phyloP scores from a whole-genome alignment of 2,797 vertebrate genomes.

The Lutjanus campechanus region DNA sequence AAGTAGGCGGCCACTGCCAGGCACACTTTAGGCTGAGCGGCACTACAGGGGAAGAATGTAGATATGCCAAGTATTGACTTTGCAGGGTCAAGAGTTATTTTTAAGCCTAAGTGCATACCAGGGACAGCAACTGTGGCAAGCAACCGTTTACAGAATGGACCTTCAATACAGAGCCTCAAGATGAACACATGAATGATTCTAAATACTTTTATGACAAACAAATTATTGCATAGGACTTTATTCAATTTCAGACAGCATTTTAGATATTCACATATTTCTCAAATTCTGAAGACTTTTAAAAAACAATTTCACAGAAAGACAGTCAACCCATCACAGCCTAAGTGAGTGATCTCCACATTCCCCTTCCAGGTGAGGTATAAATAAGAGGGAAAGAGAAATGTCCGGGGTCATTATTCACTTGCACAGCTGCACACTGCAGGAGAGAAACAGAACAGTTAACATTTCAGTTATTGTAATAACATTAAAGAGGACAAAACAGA shows the following conservation, averaged over 20 bases:
- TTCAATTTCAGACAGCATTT: constrained; percentile 67
- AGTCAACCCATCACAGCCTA: too few species aligned
- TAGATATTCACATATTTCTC: constrained; percentile 55
- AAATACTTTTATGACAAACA: background rate
- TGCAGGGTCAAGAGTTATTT: constrained; percentile 82
- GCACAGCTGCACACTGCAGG: constrained; percentile 71
- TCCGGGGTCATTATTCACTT: constrained; percentile 53
- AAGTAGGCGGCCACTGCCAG: constrained; percentile 18
- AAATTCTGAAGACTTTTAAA: constrained; percentile 56
- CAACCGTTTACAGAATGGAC: constrained; percentile 35
- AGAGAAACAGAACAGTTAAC: background rate
- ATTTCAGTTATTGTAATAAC: too few species aligned
- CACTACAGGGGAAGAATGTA: constrained; percentile 70
- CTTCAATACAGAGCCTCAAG: constrained; percentile 21
- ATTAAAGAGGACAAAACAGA: too few species aligned
- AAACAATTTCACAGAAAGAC: constrained; percentile 2
- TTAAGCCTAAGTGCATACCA: constrained; percentile 80
- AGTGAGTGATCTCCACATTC: constrained; percentile 38
- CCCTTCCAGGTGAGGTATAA: constrained; percentile 72
- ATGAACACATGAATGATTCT: background rate
- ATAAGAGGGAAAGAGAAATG: constrained; percentile 54
- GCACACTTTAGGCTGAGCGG: constrained; percentile 44
- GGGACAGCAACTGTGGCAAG: constrained; percentile 79
- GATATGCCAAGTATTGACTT: constrained; percentile 81
- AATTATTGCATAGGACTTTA: constrained; percentile 85